Conservation (phyloP, 2,113 vertebrate species). For the Tyrannus savana region DNA sequence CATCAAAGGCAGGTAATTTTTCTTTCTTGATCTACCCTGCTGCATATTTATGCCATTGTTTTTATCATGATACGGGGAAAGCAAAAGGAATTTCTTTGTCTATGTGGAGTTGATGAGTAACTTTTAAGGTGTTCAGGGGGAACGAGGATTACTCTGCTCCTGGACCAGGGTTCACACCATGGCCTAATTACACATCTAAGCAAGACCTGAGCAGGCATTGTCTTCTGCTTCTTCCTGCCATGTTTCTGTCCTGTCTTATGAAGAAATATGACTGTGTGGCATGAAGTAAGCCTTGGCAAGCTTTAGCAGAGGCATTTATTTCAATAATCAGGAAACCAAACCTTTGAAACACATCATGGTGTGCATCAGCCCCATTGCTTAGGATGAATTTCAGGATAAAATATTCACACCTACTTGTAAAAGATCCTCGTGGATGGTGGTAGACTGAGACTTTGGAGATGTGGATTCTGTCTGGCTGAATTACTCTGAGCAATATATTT, state of each 20-base stretch:
- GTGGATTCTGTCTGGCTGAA: background rate
- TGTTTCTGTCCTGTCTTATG: background rate
- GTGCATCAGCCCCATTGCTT: background rate
- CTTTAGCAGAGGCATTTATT: background rate
- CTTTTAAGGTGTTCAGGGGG: background rate
- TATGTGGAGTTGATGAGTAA: background rate
- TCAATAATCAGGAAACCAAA: background rate
- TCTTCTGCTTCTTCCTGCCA: background rate
- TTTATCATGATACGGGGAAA: background rate
- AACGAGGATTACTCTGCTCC: background rate
- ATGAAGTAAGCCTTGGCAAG: background rate
- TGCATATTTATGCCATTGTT: conserved; percentile 37
- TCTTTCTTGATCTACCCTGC: conserved; percentile 4
- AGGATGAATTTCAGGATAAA: background rate
- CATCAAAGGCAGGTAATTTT: conserved; percentile 46
- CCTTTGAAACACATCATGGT: background rate
- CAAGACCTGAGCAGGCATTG: background rate
- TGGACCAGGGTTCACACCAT: background rate
- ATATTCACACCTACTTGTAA: background rate
- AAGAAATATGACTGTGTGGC: background rate
- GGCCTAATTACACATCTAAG: background rate
- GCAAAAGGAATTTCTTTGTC: background rate
- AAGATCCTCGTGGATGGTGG: background rate
- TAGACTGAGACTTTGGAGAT: background rate
- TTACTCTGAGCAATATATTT: background rate